Evolutionary conservation across 2,113 vertebrate genomes (phyloP).

Genomic region (Phoxinus phoxinus): DNA sequence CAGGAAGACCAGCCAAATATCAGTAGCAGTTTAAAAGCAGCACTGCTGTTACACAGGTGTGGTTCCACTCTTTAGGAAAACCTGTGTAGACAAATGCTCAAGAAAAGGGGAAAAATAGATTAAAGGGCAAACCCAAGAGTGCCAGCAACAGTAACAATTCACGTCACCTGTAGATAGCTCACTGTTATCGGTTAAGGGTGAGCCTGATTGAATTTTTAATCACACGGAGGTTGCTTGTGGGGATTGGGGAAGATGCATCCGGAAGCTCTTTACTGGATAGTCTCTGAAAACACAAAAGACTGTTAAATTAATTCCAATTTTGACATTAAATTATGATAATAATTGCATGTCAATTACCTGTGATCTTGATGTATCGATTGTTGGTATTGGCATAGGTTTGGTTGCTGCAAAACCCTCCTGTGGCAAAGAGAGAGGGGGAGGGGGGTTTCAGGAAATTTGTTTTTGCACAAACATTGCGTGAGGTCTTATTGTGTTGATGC

Average conservation of each 20-base stretch:
- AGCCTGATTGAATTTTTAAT: slow-evolving; percentile 97
- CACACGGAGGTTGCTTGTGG: slow-evolving; percentile 88
- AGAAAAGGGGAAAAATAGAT: background rate
- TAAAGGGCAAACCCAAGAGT: slow-evolving; percentile 3
- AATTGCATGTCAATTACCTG: slow-evolving; percentile 78
- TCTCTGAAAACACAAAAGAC: slow-evolving; percentile 73
- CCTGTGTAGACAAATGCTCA: slow-evolving; percentile 45
- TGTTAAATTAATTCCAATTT: background rate
- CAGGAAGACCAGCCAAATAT: slow-evolving; percentile 48
- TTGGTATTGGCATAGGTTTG: slow-evolving; percentile 85
- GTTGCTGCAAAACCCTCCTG: slow-evolving; percentile 73
- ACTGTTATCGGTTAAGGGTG: slow-evolving; percentile 89
- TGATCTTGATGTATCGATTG: slow-evolving; percentile 85
- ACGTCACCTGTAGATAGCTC: slow-evolving; percentile 73
- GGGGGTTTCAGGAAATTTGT: background rate
- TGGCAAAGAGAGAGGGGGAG: slow-evolving; percentile 29
- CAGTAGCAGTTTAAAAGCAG: slow-evolving; percentile 57
- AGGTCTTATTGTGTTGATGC: background rate
- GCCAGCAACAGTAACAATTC: background rate
- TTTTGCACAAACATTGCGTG: background rate
- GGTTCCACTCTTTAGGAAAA: slow-evolving; percentile 36
- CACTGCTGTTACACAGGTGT: slow-evolving; percentile 45
- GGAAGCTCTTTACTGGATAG: slow-evolving; percentile 95
- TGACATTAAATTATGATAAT: background rate
- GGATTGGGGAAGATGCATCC: slow-evolving; percentile 92